phyloP scores from a whole-genome alignment of 2,797 vertebrate genomes.

The Tolypeutes matacus region DNA sequence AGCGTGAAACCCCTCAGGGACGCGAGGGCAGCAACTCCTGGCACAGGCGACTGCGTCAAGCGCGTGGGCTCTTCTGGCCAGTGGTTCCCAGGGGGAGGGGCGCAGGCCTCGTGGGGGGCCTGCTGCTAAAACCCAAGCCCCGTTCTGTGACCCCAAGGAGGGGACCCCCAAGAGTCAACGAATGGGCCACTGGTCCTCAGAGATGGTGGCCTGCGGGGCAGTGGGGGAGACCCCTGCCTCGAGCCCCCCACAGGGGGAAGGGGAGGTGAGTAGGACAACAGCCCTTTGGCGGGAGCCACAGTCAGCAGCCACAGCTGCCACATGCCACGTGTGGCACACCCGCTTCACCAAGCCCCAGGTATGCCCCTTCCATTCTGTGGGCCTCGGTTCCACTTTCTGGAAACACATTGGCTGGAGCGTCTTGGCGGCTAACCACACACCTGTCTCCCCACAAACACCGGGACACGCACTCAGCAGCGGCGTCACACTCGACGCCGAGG shows the following conservation, averaged over 20 bases:
- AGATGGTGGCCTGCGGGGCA: not conserved
- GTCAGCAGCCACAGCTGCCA: not conserved
- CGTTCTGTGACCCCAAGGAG: not conserved
- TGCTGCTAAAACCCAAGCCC: not conserved
- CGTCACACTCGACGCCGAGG: not conserved
- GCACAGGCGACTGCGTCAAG: no score
- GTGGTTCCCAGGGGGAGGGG: not conserved
- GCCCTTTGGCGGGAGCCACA: not conserved
- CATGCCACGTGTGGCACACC: rapidly evolving
- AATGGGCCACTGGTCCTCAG: not conserved
- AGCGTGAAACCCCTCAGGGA: not conserved
- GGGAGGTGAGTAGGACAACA: no score
- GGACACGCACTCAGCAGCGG: rapidly evolving
- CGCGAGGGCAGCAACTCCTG: rapidly evolving
- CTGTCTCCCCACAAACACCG: rapidly evolving
- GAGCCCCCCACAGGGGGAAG: not conserved
- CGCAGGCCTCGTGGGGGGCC: not conserved
- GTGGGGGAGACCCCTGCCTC: not conserved
- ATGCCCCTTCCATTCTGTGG: rapidly evolving
- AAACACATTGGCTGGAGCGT: not conserved
- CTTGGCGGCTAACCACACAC: not conserved
- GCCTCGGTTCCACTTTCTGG: not conserved
- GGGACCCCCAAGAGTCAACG: not conserved
- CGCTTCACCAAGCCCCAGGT: no score
- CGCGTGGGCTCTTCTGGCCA: rapidly evolving